Base-by-base conservation (phyloP, 2,888 invertebrate species). In the Cotesia congregata region DNA sequence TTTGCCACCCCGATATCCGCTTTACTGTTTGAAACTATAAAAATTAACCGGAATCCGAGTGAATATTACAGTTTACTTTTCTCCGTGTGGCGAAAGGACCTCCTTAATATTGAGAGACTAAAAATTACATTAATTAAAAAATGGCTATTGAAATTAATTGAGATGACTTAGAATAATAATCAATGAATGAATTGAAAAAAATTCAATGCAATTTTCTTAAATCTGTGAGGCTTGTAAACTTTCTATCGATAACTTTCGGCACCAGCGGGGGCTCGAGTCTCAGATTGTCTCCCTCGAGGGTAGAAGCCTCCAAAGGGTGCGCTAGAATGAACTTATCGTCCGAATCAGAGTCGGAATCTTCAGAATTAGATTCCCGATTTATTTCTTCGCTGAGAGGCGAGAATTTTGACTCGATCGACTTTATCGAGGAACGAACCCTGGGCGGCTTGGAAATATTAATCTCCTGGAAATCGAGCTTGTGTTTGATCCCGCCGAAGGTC, bases 241-340 rank as follows among this genome's bases (percentile, higher is more conserved):
- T 90, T 76, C 90, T 91, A 85, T 92, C 91, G n/a, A 92, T 90
- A 78, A 92, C 90, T 87, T 92, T 91, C 59, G 92, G 92, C 76
- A 89, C 88, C 84, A 88, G 86, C 72, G 92, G 92, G 85, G 91
- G 92, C 87, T 91, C 91, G 87, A 92, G 90, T 90, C 91, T 91
- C 89, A 92, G 88, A 88, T 77, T 81, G 5, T 82, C 76, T 62
- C 78, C 76, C 5, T 81, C 80, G 59, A 73, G n/a, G 9, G 30
- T 30, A 50, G 73, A 30, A n/a, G 17, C 67, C 50, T 65, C 20
- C 59, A 67, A 65, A 40, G 59, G 7, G 12, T 6, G 62, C 15
- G 4, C 15, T 5, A 20, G n/a, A 62, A 17, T 62, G 15, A 15
- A 17, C 15, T 62, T 17, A 20, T 62, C 15, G 1, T 62, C 62